Conservation (phyloP, 2,113 vertebrate genomes). For the Erpornis zantholeuca region DNA sequence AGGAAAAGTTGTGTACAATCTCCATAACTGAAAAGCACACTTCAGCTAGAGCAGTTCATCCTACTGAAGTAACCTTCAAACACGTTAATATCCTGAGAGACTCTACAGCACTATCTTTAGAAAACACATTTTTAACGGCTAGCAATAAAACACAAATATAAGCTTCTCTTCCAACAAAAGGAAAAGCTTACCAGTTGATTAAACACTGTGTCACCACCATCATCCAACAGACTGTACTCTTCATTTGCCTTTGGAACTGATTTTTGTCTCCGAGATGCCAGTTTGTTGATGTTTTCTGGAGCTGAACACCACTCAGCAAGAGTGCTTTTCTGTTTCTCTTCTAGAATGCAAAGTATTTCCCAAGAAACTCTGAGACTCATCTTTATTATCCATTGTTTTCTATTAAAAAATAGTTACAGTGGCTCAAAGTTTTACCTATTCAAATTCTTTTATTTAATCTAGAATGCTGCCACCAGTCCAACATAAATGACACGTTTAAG, state of each 20-base stretch:
- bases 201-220: slow-evolving; percentile 71
- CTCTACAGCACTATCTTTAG: neutral
- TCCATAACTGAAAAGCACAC: neutral
- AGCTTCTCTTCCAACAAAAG: neutral
- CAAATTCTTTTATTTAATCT: neutral
- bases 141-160: neutral
- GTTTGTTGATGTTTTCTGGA: slow-evolving; percentile 57
- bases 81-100: neutral
- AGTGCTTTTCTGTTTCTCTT: too few species aligned
- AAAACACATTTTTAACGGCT: neutral
- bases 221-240: slow-evolving; percentile 73
- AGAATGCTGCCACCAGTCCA: neutral
- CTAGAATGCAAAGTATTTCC: too few species aligned
- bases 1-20: neutral
- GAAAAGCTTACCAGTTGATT: slow-evolving; percentile 74
- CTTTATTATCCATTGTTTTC: too few species aligned
- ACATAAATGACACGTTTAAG: neutral
- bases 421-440: neutral
- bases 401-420: too few species aligned
- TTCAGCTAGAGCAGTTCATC: neutral
- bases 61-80: neutral
- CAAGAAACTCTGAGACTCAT: too few species aligned
- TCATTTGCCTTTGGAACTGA: slow-evolving; percentile 51
- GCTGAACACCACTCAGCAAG: slow-evolving; percentile 85
- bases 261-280: slow-evolving; percentile 64